Evolutionary conservation across 2,797 vertebrate genomes (phyloP).

Genomic region (Alouatta caraya): DNA sequence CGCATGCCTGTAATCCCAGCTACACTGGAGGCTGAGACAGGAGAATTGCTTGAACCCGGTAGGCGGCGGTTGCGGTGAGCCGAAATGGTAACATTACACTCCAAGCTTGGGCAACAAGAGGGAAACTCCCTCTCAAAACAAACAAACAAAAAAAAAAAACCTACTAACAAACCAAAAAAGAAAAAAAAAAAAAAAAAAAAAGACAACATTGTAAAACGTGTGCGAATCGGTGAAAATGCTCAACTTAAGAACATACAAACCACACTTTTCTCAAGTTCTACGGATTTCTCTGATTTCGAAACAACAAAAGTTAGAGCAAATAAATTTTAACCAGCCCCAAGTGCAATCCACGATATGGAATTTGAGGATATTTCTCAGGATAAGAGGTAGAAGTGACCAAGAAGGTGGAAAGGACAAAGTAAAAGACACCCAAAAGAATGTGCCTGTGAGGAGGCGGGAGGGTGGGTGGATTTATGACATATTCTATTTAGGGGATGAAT

Average conservation of each 20-base stretch:
- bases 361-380: not conserved
- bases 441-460: not conserved
- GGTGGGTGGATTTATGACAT: not conserved
- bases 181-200: too few species aligned
- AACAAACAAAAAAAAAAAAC: not conserved
- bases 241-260: not conserved
- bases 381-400: not conserved
- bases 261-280: not conserved
- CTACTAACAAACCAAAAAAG: too few species aligned
- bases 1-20: not conserved
- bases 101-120: not conserved
- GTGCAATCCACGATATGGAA: not conserved
- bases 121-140: not conserved
- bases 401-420: not conserved
- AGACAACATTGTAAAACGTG: not conserved
- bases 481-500: too few species aligned
- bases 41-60: not conserved
- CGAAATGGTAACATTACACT: not conserved
- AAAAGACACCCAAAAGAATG: not conserved
- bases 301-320: not conserved
- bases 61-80: not conserved
- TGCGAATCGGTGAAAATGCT: not conserved
- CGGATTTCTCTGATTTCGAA: constrained; percentile 41
- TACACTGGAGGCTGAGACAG: not conserved
- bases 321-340: not conserved